phyloP scores from a whole-genome alignment of 2,888 invertebrate species.

The Caradrina kadenii region DNA sequence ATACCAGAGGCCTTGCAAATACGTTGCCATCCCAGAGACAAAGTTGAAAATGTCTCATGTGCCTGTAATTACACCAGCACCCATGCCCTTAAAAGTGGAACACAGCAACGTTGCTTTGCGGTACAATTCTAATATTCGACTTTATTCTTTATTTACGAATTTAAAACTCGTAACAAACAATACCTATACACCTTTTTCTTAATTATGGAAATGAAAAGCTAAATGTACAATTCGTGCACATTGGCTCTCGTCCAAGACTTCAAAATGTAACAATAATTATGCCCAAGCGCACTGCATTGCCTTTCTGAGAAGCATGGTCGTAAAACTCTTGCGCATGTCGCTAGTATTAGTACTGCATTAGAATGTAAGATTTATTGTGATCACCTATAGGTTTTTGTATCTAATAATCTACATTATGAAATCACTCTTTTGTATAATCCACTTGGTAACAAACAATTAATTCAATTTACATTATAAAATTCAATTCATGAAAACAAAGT shows the following conservation, averaged over 20 bases:
- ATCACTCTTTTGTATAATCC: too few relatives aligned
- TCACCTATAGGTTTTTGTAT: background rate
- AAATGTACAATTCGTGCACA: constrained; percentile 28
- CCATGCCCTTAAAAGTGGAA: too few relatives aligned
- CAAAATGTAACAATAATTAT: constrained; percentile 53
- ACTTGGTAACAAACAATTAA: too few relatives aligned
- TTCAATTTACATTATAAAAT: too few relatives aligned
- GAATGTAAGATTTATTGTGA: constrained; percentile 17
- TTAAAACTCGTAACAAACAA: background rate
- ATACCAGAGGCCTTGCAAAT: too few relatives aligned
- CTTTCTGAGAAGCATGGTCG: constrained; percentile 50
- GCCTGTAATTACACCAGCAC: too few relatives aligned
- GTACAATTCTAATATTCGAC: too few relatives aligned
- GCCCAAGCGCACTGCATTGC: constrained; percentile 42
- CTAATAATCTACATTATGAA: too few relatives aligned
- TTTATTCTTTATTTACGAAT: background rate
- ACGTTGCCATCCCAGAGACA: too few relatives aligned
- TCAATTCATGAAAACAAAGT: too few relatives aligned
- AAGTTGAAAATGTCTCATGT: too few relatives aligned
- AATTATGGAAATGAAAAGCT: constrained; percentile 21
- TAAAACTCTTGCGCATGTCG: constrained; percentile 46
- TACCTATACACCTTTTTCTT: constrained; percentile 13
- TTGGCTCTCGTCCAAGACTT: constrained; percentile 50
- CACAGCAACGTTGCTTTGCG: too few relatives aligned
- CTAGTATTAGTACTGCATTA: constrained; percentile 31